Base-by-base conservation (phyloP, 2,888 invertebrate genomes). In the Tubulanus polymorphus region DNA sequence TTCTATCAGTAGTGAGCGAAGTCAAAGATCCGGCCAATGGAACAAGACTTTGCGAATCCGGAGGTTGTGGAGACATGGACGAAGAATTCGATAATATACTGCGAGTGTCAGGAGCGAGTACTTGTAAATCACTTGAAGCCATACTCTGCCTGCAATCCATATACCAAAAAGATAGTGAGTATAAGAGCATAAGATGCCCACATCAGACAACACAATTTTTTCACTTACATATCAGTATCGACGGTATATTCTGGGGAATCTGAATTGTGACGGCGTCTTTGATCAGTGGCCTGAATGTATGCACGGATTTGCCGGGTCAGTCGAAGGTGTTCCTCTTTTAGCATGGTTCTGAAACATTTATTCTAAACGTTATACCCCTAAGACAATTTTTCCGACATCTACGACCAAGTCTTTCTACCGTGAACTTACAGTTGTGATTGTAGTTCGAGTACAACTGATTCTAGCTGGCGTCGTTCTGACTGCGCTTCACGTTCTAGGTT, bases 401-500 rank as follows among this genome's bases (percentile, higher is more conserved):
- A n/a, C n/a, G n/a, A n/a, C n/a, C n/a, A 41, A 20, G 15, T 5
- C 3, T 5, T 18, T 41, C 20, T 41, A 3, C 5, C 10, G 35
- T 27, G 26, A 41, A 59, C 66, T 63, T 55, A 69, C 69, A 69
- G 54, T 41, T 67, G 67, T 26, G 56, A 59, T 35, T 69, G 69
- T 8, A 69, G 58, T 35, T 69, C 68, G n/a, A 69, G 56, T n/a
- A 69, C 56, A 30, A 67, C 64, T 28, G 54, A 48, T 53, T 67
- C 65, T 32, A 67, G 59, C 50, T 66, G 64, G 5, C 54, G 57
- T 12, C 64, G 45, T 49, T 67, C 67, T 12, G 56, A 37, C 35
- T 55, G 59, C 15, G 55, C 55, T 41, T 63, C 64, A 5, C 48
- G 53, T 54, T 69, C 64, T 45, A 57, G 51, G 37, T 57, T 56